phyloP scores from a whole-genome alignment of 2,113 vertebrate species.

The Pantherophis guttatus region DNA sequence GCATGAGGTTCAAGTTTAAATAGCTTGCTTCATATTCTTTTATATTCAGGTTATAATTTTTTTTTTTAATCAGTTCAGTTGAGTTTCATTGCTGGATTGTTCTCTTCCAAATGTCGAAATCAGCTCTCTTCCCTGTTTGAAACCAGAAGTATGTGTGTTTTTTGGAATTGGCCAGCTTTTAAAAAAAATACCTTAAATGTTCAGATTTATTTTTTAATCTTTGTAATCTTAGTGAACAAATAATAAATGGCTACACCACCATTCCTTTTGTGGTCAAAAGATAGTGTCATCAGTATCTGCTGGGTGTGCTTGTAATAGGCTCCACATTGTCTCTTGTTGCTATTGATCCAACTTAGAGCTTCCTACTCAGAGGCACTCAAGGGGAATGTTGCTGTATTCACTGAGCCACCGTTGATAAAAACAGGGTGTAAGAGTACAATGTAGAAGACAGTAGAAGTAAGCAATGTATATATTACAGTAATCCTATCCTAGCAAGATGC shows the following conservation, averaged over 20 bases:
- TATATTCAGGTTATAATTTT: not conserved
- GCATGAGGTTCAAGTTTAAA: not conserved
- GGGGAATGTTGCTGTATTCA: not conserved
- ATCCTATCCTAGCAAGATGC: not conserved
- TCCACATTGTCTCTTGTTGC: not conserved
- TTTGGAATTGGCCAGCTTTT: constrained; percentile 30
- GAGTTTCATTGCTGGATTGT: not conserved
- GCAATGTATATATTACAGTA: not conserved
- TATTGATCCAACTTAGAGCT: not conserved
- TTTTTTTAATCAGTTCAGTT: fast-evolving
- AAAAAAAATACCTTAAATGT: constrained; percentile 39
- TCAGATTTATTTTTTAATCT: constrained; percentile 37
- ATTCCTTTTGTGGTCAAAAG: not conserved
- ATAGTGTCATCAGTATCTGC: not conserved
- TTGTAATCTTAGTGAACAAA: constrained; percentile 25
- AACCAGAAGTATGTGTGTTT: not conserved
- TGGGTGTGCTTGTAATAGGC: not conserved
- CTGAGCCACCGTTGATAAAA: not conserved
- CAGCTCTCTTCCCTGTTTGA: not conserved
- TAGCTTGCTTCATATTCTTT: fast-evolving
- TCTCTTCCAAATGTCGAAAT: not conserved
- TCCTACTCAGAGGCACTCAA: not conserved
- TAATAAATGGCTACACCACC: constrained; percentile 42
- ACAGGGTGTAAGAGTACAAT: not conserved
- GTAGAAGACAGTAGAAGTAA: not conserved